Percentiles rank a stretch among this genome's conserved stretches.
Conservation (phyloP, 2,888 invertebrate species). For the Caenorhabditis angaria region DNA sequence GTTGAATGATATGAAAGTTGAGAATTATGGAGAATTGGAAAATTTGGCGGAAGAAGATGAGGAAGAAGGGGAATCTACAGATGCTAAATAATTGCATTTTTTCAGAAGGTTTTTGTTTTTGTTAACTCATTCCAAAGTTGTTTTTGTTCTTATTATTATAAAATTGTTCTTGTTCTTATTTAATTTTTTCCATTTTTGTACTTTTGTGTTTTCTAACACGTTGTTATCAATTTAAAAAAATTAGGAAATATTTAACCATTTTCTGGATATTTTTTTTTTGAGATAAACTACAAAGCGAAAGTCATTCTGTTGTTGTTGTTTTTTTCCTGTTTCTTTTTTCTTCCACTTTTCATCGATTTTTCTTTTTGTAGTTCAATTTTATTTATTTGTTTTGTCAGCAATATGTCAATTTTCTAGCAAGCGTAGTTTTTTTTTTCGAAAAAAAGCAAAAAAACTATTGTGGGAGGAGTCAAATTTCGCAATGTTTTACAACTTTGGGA, state of each 20-base stretch:
- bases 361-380: background rate
- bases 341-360: background rate
- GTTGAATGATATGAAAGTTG: constrained; percentile 92
- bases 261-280: constrained; percentile 4
- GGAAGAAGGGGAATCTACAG: constrained; percentile 28
- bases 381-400: constrained; percentile 6
- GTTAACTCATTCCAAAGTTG: background rate
- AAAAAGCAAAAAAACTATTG: too few relatives aligned
- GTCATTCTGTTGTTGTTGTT: background rate
- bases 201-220: constrained; percentile 1
- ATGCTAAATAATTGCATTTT: background rate
- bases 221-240: background rate
- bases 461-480: constrained; percentile 19
- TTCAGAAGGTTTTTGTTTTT: background rate
- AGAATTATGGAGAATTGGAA: constrained; percentile 78
- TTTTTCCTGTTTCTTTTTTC: background rate
- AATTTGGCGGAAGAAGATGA: constrained; percentile 59
- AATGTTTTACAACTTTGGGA: constrained; percentile 8
- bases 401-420: background rate
- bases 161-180: constrained; percentile 17
- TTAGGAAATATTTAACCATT: background rate
- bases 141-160: background rate
- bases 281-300: too few relatives aligned
- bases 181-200: constrained; percentile 1
- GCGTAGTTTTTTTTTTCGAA: too few relatives aligned